These are phyloP conservation scores for Mesitornis unicolor DNA, from an alignment of 2,113 vertebrate genomes.

Conservation along the genomic window DNA sequence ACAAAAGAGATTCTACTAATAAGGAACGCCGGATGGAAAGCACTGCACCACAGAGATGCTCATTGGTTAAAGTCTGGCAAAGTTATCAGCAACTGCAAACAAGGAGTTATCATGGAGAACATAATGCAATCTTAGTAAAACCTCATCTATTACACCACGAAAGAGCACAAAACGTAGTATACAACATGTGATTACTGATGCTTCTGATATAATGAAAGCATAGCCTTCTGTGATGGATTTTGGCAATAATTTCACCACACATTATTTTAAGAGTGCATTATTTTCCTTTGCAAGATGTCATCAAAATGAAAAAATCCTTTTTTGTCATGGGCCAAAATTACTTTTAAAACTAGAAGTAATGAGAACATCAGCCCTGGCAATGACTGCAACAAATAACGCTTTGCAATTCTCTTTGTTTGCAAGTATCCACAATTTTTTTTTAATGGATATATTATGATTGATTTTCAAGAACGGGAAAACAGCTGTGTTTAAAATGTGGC, in stretches of 20 bases:
- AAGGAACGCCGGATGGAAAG: background rate
- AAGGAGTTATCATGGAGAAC: background rate
- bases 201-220: background rate
- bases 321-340: background rate
- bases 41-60: background rate
- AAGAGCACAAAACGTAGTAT: background rate
- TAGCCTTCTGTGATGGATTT: background rate
- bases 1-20: background rate
- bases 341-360: background rate
- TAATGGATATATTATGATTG: background rate
- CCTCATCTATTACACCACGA: background rate
- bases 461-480: slow-evolving; percentile 14
- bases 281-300: slow-evolving; percentile 38
- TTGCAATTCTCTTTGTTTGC: background rate
- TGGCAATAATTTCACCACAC: background rate
- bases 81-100: background rate
- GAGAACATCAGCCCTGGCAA: background rate
- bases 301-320: background rate
- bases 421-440: background rate
- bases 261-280: background rate
- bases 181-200: background rate
- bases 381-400: background rate
- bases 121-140: background rate
- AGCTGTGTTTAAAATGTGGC: background rate
- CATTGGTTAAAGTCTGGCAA: background rate